Percentiles rank a stretch among this genome's conserved stretches.
These are phyloP conservation scores for Plecotus auritus DNA, from an alignment of 2,113 vertebrate genomes.

Conservation along the genomic window DNA sequence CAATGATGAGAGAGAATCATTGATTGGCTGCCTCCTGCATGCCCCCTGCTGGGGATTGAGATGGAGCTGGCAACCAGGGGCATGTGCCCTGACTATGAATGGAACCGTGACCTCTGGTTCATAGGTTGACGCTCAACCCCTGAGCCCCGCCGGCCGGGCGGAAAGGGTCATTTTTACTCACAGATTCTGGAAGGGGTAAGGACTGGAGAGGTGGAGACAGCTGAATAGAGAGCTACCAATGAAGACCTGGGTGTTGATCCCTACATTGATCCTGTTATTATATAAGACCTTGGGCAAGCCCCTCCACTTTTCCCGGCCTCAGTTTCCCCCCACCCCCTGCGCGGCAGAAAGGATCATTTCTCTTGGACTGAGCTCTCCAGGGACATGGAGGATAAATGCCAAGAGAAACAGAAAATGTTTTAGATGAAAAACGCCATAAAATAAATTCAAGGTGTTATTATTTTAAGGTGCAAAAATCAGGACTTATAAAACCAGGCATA, in stretches of 20 bases:
- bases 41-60: no score
- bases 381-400: not conserved
- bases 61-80: no score
- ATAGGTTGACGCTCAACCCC: no score
- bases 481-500: conserved; percentile 64
- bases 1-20: no score
- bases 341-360: not conserved
- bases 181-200: not conserved
- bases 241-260: not conserved
- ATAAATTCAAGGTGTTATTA: conserved; percentile 70
- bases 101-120: no score
- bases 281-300: not conserved
- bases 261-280: not conserved
- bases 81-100: no score
- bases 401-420: conserved; percentile 49
- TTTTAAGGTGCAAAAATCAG: conserved; percentile 72
- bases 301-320: not conserved
- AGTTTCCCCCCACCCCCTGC: not conserved
- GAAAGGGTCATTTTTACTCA: not conserved
- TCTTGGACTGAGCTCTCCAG: not conserved
- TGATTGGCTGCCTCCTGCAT: no score
- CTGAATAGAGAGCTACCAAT: not conserved
- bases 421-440: conserved; percentile 62
- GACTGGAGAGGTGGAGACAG: not conserved
- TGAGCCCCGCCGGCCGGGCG: no score